These are phyloP conservation scores for Conistra vaccinii DNA, from an alignment of 2,888 invertebrate genomes.

Conservation along the genomic window DNA sequence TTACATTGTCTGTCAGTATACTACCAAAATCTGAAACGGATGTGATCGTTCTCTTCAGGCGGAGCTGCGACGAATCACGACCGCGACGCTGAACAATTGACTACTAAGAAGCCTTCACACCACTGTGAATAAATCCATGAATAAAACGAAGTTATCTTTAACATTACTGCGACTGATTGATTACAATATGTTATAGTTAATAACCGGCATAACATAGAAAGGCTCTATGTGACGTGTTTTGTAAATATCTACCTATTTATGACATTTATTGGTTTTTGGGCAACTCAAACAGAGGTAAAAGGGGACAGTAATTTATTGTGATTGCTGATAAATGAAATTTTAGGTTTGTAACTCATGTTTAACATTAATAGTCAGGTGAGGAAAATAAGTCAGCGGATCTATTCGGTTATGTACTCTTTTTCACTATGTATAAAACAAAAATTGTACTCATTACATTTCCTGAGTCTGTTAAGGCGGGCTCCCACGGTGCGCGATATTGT, in stretches of 20 bases:
- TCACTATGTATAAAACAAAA: neutral
- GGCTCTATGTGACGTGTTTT: no score
- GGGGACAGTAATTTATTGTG: neutral
- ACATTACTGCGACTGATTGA: constrained; percentile 25
- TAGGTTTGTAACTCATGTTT: neutral
- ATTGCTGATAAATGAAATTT: neutral
- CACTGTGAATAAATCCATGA: neutral
- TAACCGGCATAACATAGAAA: neutral
- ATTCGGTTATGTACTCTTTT: neutral
- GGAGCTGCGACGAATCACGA: constrained; percentile 64
- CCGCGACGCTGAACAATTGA: constrained; percentile 64
- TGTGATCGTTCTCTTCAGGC: constrained; percentile 41
- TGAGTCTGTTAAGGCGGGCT: no score
- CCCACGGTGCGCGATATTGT: no score
- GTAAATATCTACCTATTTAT: no score
- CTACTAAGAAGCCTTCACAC: constrained; percentile 29
- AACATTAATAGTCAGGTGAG: no score
- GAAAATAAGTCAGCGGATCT: no score
- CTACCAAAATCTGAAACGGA: constrained; percentile 14
- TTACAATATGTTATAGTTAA: constrained; percentile 10
- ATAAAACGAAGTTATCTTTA: constrained; percentile 7
- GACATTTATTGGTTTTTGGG: no score
- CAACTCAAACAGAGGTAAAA: no score
- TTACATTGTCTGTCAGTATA: no score
- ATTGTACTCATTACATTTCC: neutral